Base-by-base conservation (phyloP, 2,797 vertebrate genomes). In the Ceryle rudis region DNA sequence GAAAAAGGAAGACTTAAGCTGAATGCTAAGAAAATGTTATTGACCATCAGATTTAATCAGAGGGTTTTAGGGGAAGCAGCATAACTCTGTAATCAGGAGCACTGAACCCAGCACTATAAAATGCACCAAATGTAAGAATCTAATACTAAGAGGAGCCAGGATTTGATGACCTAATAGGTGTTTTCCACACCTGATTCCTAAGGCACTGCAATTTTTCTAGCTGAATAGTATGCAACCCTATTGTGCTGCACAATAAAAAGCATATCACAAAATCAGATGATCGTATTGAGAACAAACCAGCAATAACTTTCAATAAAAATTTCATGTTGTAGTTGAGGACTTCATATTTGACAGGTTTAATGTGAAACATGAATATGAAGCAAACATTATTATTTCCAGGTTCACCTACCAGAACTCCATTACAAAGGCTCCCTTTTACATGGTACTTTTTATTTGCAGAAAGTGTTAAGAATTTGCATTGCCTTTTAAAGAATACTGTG, bases 391-490 rank as follows among this genome's bases (percentile, higher is more conserved):
- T 70, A 94, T 80, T 97, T 90, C 87, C 71, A 91, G 65, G 55
- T 81, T 94, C 67, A 92, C 26, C 39, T 88, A 92, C 51, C 82
- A 77, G 62, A 82, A 90, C 1, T 16, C 67, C 49, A 65, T 81
- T 58, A 83, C n/a, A 81, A 75, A 75, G 52, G 35, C 52, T 90
- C 37, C 47, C 67, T 88, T 95, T 89, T 69, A 82, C 71, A 80
- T 2, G 46, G 37, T 21, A 87, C 79, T 97, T 96, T 95, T 90
- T 66, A 93, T 70, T 92, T 79, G 82, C 72, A 83, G 78, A 67
- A 96, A 91, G 54, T 92, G 92, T 94, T 93, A 96, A 96, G 93
- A 86, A 93, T 95, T 81, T 91, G 81, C 75, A 93, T 69, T 87
- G 58, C 65, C 60, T 97, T 82, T 93, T 83, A 97, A 94, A 86